phyloP scores from a whole-genome alignment of 2,888 invertebrate species.

The Trypoxylon attenuatum region DNA sequence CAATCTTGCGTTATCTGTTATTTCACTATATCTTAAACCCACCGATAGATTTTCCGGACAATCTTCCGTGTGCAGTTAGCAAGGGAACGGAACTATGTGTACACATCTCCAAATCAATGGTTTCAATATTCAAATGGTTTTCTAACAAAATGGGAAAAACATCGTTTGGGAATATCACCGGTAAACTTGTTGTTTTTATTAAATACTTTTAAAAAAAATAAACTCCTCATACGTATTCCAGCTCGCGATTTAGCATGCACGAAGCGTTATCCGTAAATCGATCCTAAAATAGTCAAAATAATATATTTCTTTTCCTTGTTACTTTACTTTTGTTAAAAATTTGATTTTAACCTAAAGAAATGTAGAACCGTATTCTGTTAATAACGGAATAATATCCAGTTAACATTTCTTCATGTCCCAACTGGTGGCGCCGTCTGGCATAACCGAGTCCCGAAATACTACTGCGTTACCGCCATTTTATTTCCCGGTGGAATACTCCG shows the following conservation, averaged over 20 bases:
- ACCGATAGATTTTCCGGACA: conserved; percentile 1
- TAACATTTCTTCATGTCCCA: conserved; percentile 20
- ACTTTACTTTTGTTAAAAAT: background rate
- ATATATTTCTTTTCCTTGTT: background rate
- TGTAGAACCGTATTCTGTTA: background rate
- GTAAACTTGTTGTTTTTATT: too few relatives aligned
- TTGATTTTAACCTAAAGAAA: background rate
- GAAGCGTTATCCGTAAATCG: too few relatives aligned
- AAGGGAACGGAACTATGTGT: too few relatives aligned
- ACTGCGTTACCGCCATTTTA: conserved; percentile 59
- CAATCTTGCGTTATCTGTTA: conserved; percentile 27
- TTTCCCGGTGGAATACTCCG: too few relatives aligned
- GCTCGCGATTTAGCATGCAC: too few relatives aligned
- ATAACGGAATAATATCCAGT: background rate
- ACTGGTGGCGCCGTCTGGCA: conserved; percentile 47
- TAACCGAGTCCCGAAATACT: conserved; percentile 24
- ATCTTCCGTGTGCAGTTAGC: too few relatives aligned
- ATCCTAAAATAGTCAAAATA: background rate
- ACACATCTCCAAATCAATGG: too few relatives aligned
- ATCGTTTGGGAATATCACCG: too few relatives aligned
- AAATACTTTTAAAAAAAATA: too few relatives aligned
- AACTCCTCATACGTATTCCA: too few relatives aligned
- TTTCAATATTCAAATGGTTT: too few relatives aligned
- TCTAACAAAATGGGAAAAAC: too few relatives aligned
- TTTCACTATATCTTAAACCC: conserved; percentile 10